Conservation (phyloP, 1,140 invertebrate species). For the Drosophila athabasca region DNA sequence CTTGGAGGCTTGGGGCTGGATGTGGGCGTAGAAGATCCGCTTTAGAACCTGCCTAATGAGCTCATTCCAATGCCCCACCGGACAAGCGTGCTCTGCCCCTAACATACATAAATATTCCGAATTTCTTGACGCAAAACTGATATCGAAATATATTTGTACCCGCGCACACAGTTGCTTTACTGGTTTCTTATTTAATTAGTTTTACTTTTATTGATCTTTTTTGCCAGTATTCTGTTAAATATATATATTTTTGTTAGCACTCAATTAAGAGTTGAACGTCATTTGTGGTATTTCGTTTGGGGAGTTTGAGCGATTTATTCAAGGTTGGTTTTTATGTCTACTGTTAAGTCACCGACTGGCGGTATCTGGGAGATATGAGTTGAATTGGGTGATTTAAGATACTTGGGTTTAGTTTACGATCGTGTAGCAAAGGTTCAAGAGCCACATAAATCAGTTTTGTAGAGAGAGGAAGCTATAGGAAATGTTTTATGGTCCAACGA, state of each 20-base stretch:
- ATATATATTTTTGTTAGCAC: constrained; percentile 18
- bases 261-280: constrained; percentile 42
- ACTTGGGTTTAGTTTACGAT: neutral
- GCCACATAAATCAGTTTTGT: constrained; percentile 26
- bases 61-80: constrained; percentile 43
- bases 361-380: constrained; percentile 1
- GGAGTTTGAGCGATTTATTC: constrained; percentile 36
- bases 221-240: too few relatives aligned
- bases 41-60: constrained; percentile 60
- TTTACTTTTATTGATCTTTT: constrained; percentile 32
- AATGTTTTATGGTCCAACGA: constrained; percentile 12
- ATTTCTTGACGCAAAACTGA: constrained; percentile 37
- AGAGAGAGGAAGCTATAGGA: constrained; percentile 5
- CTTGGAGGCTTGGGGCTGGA: constrained; percentile 3
- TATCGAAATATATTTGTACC: constrained; percentile 2
- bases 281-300: constrained; percentile 32
- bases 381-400: constrained; percentile 8
- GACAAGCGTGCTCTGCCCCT: constrained; percentile 10
- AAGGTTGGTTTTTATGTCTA: constrained; percentile 49
- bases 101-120: constrained; percentile 33
- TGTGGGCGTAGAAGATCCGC: constrained; percentile 67
- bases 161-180: constrained; percentile 32
- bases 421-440: constrained; percentile 24
- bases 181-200: constrained; percentile 62
- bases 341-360: constrained; percentile 17